Evolutionary conservation across 2,797 vertebrate species (phyloP).

Genomic region (Enteromius thamalakanensis): DNA sequence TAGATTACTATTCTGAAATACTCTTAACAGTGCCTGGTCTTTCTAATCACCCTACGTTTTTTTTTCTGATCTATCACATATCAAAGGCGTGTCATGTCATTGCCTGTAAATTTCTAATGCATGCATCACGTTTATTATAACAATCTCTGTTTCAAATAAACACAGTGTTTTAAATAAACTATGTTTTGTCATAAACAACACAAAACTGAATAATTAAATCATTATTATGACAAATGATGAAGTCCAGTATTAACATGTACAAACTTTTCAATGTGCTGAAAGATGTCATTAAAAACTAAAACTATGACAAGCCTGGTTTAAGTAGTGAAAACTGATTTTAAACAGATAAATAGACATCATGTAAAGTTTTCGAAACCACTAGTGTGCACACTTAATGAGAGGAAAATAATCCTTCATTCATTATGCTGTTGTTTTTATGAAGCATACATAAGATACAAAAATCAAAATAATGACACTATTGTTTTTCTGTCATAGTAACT

Average conservation of each 20-base stretch:
- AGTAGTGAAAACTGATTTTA: not conserved
- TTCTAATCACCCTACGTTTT: slow-evolving; percentile 27
- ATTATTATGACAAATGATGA: not conserved
- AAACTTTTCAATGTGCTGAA: not conserved
- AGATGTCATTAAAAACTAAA: slow-evolving; percentile 19
- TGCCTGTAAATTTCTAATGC: slow-evolving; percentile 5
- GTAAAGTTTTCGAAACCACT: not conserved
- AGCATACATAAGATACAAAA: slow-evolving; percentile 13
- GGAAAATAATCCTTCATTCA: not conserved
- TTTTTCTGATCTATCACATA: slow-evolving; percentile 20
- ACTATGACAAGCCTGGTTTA: not conserved
- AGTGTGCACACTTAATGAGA: not conserved
- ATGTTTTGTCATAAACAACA: slow-evolving; percentile 7
- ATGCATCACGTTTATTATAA: slow-evolving; percentile 17
- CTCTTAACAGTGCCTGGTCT: slow-evolving; percentile 44
- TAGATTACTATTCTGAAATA: slow-evolving; percentile 9
- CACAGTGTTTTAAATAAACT: not conserved
- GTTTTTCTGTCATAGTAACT: not conserved
- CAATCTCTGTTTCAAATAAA: not conserved
- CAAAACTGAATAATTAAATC: not conserved
- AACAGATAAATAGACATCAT: not conserved
- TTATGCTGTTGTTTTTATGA: not conserved
- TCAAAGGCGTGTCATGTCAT: not conserved
- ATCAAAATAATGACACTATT: not conserved
- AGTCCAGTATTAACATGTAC: not conserved